Evolutionary conservation across 2,888 invertebrate genomes (phyloP), one percentile per base, ranked within the genome.

Genomic region (Scaptomyza reducta): DNA sequence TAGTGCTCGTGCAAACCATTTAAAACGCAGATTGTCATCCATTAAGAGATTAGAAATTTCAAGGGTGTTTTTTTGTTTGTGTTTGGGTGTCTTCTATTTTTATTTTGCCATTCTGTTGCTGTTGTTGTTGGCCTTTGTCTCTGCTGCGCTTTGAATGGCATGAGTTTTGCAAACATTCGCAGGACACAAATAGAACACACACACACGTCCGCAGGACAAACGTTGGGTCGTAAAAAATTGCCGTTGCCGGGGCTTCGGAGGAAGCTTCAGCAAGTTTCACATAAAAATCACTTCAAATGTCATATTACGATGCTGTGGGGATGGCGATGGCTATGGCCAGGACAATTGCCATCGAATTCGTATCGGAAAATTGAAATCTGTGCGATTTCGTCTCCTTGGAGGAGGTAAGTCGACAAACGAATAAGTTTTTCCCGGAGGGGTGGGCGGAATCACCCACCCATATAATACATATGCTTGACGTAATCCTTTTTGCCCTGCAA

Each of bases 1-100:
- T 69, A 68, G 61, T 57, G 68, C 79, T 72, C 65, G 72, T 76
- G 74, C 85, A 87, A 77, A 81, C 88, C 88, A 84, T 89, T 89
- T 89, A 89, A 87, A 89, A 87, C 89, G 88, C 89, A 84, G 83
- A 84, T 89, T 84, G 83, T 86, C 83, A 87, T 84, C 83, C 83
- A 84, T 89, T 84, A 84, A 84, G 88, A 84, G 89, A 84, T 84
- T 84, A 84, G 89, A 84, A 89, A 87, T 70, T 88, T 84, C 86
- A 85, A 87, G 89, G 83, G 89, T 80, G 75, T 63, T 75, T 80
- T 88, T 80, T 72, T 59, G 45, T 38, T 11, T 35, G 35, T 6
- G 2, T 6, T 35, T n/a, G n/a, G 14, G 14, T 38, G 7, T 38
- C 38, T 38, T 14, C 14, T 38, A 13, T 40, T 53, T 22, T 49